phyloP scores from a whole-genome alignment of 2,888 invertebrate genomes.

The Ennomos quercinarius region DNA sequence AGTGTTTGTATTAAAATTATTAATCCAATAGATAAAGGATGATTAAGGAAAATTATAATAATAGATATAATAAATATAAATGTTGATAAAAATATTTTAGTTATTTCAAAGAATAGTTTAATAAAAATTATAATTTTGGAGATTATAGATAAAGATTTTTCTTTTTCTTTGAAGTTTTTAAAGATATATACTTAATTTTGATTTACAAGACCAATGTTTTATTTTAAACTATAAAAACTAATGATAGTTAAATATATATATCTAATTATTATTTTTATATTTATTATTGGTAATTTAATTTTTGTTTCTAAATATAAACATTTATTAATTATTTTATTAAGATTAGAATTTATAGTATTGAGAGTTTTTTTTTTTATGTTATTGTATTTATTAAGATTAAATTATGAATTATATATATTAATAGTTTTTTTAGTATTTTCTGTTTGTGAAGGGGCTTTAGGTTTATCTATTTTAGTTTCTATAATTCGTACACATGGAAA shows the following conservation, averaged over 20 bases:
- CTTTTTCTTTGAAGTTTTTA: constrained; percentile 87
- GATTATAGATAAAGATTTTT: constrained; percentile 85
- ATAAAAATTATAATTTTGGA: constrained; percentile 89
- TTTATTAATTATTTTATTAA: constrained; percentile 86
- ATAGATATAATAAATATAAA: constrained; percentile 65
- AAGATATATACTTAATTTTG: constrained; percentile 83
- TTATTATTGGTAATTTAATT: constrained; percentile 78
- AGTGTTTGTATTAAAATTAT: constrained; percentile 82
- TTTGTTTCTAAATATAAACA: constrained; percentile 85
- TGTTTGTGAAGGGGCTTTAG: constrained; percentile 88
- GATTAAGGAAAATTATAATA: constrained; percentile 64
- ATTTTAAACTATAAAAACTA: constrained; percentile 87
- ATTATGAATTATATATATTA: constrained; percentile 83
- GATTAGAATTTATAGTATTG: constrained; percentile 86
- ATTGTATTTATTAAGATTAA: constrained; percentile 73
- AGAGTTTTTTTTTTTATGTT: constrained; percentile 81
- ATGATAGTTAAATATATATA: constrained; percentile 74
- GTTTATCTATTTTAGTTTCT: constrained; percentile 86
- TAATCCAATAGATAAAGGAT: constrained; percentile 84
- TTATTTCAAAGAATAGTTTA: constrained; percentile 87
- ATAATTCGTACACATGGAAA: constrained; percentile 87
- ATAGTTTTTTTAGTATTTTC: constrained; percentile 87
- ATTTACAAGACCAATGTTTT: constrained; percentile 90
- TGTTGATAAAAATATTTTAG: constrained; percentile 66
- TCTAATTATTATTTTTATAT: constrained; percentile 75